Percentiles rank a stretch among this genome's conserved stretches.
Conservation (phyloP, 2,113 vertebrate genomes). For the Butorides virescens region DNA sequence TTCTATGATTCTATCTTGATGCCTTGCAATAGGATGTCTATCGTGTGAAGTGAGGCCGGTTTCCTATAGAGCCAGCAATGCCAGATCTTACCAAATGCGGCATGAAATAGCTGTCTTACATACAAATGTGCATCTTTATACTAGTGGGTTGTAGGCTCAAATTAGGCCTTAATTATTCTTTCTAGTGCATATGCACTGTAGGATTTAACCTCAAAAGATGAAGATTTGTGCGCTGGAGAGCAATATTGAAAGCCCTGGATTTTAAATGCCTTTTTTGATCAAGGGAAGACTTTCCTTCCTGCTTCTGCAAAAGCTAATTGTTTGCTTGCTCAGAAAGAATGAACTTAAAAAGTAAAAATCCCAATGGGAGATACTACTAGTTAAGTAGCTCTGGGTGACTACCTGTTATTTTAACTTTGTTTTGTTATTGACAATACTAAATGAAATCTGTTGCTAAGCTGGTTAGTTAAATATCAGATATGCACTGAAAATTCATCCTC, state of each 20-base stretch:
- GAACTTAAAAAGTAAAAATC: neutral
- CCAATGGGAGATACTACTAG: neutral
- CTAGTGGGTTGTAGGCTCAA: neutral
- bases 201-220: neutral
- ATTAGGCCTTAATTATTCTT: neutral
- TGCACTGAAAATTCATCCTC: neutral
- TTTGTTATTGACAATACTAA: neutral
- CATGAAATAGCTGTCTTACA: rapidly evolving
- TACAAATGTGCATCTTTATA: neutral
- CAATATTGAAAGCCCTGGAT: neutral
- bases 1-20: neutral
- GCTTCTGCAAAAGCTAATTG: neutral
- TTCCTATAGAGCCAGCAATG: neutral
- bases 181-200: neutral
- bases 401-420: neutral
- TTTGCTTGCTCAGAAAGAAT: neutral
- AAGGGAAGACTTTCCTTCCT: neutral
- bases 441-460: neutral
- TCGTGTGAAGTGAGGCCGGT: neutral
- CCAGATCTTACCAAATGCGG: neutral
- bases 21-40: neutral
- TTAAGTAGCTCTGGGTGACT: neutral
- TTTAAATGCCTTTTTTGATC: neutral
- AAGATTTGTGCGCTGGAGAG: neutral
- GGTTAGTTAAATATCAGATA: neutral